Conservation (phyloP, 2,888 invertebrate genomes). For the Metalampra italica region DNA sequence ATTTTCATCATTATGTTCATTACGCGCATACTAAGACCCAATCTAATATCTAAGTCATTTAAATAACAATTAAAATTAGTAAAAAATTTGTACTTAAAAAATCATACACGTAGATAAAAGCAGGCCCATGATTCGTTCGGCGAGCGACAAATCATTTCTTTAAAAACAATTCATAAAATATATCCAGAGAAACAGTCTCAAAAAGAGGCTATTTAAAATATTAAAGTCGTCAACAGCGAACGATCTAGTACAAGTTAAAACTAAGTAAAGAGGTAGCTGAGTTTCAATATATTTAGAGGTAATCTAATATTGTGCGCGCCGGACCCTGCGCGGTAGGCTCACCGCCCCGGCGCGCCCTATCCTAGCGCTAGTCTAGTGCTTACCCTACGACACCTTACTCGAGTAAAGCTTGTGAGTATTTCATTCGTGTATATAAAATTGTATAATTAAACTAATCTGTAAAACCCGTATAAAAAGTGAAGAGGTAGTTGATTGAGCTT, state of each 20-base stretch:
- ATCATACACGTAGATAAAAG: constrained; percentile 68
- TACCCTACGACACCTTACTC: constrained; percentile 71
- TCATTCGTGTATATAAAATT: constrained; percentile 75
- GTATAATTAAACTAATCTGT: constrained; percentile 79
- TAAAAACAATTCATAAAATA: constrained; percentile 73
- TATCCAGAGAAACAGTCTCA: constrained; percentile 71
- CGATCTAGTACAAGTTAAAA: constrained; percentile 62
- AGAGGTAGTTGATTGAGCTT: constrained; percentile 78
- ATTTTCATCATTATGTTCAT: constrained; percentile 33
- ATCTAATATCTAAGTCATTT: constrained; percentile 61
- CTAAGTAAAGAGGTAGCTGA: constrained; percentile 77
- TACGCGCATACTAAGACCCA: constrained; percentile 48
- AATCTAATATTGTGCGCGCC: constrained; percentile 52
- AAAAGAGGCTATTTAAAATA: constrained; percentile 54
- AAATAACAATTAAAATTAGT: constrained; percentile 75
- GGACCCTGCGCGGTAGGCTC: constrained; percentile 72
- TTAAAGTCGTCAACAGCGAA: constrained; percentile 64
- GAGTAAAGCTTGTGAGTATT: constrained; percentile 78
- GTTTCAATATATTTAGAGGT: constrained; percentile 60
- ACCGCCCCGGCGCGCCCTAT: constrained; percentile 62
- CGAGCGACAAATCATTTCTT: constrained; percentile 57
- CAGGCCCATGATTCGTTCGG: constrained; percentile 45
- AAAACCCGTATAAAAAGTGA: constrained; percentile 79
- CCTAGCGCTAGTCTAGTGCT: constrained; percentile 42
- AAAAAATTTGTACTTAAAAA: constrained; percentile 76